Percentiles rank a stretch among this genome's conserved stretches.
phyloP scores from a whole-genome alignment of 2,888 invertebrate species.

The Andrena bucephala region DNA sequence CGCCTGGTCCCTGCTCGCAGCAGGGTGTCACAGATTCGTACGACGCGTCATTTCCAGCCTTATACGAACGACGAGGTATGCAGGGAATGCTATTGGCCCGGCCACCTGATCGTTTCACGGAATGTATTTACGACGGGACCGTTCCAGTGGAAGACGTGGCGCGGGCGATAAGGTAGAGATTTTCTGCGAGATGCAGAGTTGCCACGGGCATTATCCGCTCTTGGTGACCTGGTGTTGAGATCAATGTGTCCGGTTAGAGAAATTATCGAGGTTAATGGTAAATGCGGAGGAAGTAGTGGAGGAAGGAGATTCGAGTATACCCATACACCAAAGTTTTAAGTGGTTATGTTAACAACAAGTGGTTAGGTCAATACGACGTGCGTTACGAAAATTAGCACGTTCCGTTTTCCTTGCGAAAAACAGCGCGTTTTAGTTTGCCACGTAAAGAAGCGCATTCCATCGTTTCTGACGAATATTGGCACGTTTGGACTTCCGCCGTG shows the following conservation, averaged over 20 bases:
- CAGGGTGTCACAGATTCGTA: constrained; percentile 40
- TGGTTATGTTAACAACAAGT: too few species aligned
- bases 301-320: too few species aligned
- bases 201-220: background rate
- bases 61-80: constrained; percentile 51
- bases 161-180: background rate
- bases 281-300: too few species aligned
- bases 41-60: constrained; percentile 44
- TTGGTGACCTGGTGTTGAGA: background rate
- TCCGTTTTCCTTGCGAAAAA: too few species aligned
- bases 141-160: background rate
- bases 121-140: constrained; percentile 47
- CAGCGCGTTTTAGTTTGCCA: too few species aligned
- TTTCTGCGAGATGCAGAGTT: constrained; percentile 22
- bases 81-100: constrained; percentile 59
- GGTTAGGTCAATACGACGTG: too few species aligned
- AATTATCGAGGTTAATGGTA: background rate
- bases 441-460: too few species aligned
- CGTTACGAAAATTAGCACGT: too few species aligned
- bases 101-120: constrained; percentile 54
- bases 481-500: too few species aligned
- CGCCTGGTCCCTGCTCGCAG: constrained; percentile 40
- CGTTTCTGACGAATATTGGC: too few species aligned
- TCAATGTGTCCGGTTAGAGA: background rate
- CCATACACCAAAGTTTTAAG: too few species aligned